Conservation (phyloP, 2,797 vertebrate species). For the Acanthurus leucopareius region DNA sequence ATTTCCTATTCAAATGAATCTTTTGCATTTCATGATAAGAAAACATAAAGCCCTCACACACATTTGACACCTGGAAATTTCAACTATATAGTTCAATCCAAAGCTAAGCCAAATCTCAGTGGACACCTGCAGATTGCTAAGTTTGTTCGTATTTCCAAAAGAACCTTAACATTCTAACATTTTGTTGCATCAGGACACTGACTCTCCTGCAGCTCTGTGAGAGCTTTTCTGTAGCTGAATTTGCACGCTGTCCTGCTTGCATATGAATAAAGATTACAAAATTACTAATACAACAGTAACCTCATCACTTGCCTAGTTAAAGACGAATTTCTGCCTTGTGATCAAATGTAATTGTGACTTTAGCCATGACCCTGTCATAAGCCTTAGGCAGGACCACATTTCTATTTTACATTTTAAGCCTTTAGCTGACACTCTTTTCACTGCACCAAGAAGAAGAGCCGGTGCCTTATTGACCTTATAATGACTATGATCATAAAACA, state of each 20-base stretch:
- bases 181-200: background rate
- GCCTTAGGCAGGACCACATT: conserved; percentile 17
- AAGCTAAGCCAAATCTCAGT: too few species aligned
- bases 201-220: background rate
- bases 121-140: background rate
- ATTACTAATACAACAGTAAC: too few species aligned
- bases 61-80: background rate
- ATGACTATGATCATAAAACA: conserved; percentile 29
- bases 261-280: too few species aligned
- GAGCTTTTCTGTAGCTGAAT: too few species aligned
- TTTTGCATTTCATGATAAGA: too few species aligned
- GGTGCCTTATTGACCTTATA: conserved; percentile 20
- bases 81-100: too few species aligned
- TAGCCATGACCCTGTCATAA: conserved; percentile 11
- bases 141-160: background rate
- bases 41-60: too few species aligned
- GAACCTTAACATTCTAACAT: background rate
- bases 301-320: too few species aligned
- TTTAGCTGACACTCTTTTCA: conserved; percentile 21
- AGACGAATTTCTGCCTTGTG: too few species aligned
- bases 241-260: too few species aligned
- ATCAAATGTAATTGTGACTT: background rate
- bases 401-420: conserved; percentile 32
- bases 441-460: background rate
- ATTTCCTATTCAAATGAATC: too few species aligned